Conservation (phyloP, 2,888 invertebrate genomes). For the Acronicta psi region DNA sequence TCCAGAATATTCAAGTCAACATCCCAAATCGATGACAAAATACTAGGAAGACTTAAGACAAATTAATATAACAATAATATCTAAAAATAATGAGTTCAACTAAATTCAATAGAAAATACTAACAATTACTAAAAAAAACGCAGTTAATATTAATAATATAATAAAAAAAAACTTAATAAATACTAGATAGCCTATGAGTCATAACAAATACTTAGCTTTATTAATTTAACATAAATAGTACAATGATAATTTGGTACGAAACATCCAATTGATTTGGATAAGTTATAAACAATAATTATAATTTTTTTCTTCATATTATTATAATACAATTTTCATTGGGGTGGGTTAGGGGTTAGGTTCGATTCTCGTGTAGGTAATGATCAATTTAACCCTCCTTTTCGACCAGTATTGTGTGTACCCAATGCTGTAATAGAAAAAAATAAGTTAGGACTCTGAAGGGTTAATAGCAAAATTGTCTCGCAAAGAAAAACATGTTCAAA, state of each 20-base stretch:
- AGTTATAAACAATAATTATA: constrained; percentile 51
- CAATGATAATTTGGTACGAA: constrained; percentile 77
- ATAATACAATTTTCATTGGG: constrained; percentile 59
- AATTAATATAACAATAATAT: constrained; percentile 46
- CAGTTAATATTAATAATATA: constrained; percentile 42
- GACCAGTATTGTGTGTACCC: no score
- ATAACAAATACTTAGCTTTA: constrained; percentile 58
- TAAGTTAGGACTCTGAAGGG: no score
- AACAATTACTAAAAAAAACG: constrained; percentile 60
- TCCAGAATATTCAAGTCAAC: constrained; percentile 19
- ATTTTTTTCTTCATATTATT: constrained; percentile 34
- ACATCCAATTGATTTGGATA: constrained; percentile 83
- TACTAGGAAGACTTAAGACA: constrained; percentile 36
- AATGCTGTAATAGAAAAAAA: no score
- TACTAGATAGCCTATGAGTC: constrained; percentile 66
- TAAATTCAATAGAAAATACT: constrained; percentile 60
- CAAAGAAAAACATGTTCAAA: no score
- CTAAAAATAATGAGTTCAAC: constrained; percentile 69
- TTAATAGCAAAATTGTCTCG: no score
- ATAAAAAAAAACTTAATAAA: constrained; percentile 57
- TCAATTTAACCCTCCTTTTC: constrained; percentile 21
- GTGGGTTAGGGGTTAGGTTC: constrained; percentile 43
- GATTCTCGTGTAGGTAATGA: constrained; percentile 14
- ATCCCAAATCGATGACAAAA: constrained; percentile 10
- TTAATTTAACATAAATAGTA: constrained; percentile 49